Evolutionary conservation across 2,888 invertebrate genomes (phyloP).

Genomic region (Agrotis ipsilon): DNA sequence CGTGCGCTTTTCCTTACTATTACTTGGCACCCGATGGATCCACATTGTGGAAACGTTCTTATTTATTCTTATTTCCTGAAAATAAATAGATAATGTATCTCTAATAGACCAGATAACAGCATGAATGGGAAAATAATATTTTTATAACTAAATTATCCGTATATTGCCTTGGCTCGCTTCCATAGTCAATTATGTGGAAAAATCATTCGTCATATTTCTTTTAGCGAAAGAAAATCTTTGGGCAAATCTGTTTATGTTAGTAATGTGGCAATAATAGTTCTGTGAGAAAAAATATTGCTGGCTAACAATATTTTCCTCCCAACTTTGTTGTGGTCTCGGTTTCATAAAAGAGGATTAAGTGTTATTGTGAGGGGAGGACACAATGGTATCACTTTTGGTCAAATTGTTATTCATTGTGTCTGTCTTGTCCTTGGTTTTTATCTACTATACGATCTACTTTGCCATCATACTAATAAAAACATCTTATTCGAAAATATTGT

Average conservation of each 20-base stretch:
- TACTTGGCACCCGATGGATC: constrained; percentile 65
- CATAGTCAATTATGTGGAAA: constrained; percentile 60
- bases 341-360: constrained; percentile 31
- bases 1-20: constrained; percentile 46
- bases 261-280: constrained; percentile 57
- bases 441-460: background rate
- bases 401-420: constrained; percentile 14
- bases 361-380: constrained; percentile 26
- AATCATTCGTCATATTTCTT: constrained; percentile 49
- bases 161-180: constrained; percentile 53
- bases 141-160: constrained; percentile 36
- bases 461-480: background rate
- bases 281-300: constrained; percentile 34
- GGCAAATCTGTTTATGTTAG: constrained; percentile 45
- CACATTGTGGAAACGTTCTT: constrained; percentile 58
- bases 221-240: constrained; percentile 22
- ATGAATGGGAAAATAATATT: constrained; percentile 55
- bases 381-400: constrained; percentile 2
- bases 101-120: constrained; percentile 54
- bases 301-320: constrained; percentile 38
- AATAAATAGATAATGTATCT: constrained; percentile 56
- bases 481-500: background rate
- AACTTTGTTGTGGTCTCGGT: constrained; percentile 6
- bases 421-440: background rate
- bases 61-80: constrained; percentile 54